Conservation (phyloP, 2,888 invertebrate genomes). For the Bhutanitis thaidina region DNA sequence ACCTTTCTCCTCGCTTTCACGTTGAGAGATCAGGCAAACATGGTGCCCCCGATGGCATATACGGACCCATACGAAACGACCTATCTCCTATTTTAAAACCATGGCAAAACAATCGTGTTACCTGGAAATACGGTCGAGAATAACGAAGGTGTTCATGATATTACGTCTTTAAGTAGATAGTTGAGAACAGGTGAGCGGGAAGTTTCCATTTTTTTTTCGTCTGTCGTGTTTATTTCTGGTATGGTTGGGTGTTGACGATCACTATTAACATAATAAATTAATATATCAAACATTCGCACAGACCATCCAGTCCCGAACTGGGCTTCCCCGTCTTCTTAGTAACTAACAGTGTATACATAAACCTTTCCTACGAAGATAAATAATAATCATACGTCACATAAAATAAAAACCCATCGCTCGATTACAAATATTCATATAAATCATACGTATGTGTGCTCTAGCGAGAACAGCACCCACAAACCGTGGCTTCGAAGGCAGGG, state of each 20-base stretch:
- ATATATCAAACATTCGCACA: neutral
- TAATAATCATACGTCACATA: no score
- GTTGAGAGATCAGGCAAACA: constrained; percentile 50
- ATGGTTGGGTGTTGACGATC: constrained; percentile 32
- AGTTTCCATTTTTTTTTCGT: constrained; percentile 44
- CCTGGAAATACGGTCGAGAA: neutral
- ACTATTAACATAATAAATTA: no score
- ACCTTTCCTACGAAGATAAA: no score
- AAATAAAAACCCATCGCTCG: no score
- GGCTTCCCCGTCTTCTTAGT: no score
- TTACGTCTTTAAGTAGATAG: neutral
- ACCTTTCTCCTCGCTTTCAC: constrained; percentile 73
- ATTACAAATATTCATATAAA: no score
- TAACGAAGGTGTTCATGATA: neutral
- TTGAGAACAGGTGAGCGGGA: constrained; percentile 44
- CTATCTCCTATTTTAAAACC: constrained; percentile 19
- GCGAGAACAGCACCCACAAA: no score
- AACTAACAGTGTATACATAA: no score
- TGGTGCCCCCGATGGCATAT: constrained; percentile 47
- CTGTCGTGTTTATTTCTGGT: constrained; percentile 35
- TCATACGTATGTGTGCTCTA: no score
- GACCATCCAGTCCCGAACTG: no score
- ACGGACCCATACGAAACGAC: constrained; percentile 24
- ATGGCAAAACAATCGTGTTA: constrained; percentile 13
- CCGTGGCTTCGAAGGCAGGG: no score